A percentile compares a stretch with the other conserved stretches of the same genome.
Conservation (phyloP, 2,888 invertebrate genomes). For the Euproctis similis region DNA sequence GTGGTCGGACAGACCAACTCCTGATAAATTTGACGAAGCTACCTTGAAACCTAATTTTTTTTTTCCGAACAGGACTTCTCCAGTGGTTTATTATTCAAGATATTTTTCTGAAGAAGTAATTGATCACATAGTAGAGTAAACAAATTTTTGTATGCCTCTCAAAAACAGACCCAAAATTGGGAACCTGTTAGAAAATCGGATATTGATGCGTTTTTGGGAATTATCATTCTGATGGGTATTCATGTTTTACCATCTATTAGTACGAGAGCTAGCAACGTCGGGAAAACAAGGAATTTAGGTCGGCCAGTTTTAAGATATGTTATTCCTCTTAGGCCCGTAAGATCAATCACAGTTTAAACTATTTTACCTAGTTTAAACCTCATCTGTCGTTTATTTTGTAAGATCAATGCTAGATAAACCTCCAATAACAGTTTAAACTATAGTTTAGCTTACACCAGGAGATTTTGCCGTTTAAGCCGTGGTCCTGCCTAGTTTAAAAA, state of each 20-base stretch:
- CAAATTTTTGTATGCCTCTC: slow-evolving; percentile 11
- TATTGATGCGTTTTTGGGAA: slow-evolving; percentile 14
- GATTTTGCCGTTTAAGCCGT: too few relatives aligned
- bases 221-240: slow-evolving; percentile 16
- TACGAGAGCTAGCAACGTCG: too few relatives aligned
- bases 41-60: slow-evolving; percentile 5
- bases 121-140: slow-evolving; percentile 11
- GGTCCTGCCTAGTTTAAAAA: too few relatives aligned
- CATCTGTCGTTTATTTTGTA: too few relatives aligned
- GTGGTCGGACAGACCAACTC: slow-evolving; percentile 5
- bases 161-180: slow-evolving; percentile 7
- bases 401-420: too few relatives aligned
- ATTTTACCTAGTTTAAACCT: too few relatives aligned
- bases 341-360: too few relatives aligned
- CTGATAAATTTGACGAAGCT: slow-evolving; percentile 7
- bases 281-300: too few relatives aligned
- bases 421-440: too few relatives aligned
- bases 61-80: slow-evolving; percentile 6
- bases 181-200: slow-evolving; percentile 6
- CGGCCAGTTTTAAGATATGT: too few relatives aligned
- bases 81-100: slow-evolving; percentile 1
- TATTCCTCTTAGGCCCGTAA: too few relatives aligned
- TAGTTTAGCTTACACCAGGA: too few relatives aligned
- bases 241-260: slow-evolving; percentile 12
- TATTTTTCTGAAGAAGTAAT: slow-evolving; percentile 9